Conservation (phyloP, 2,113 vertebrate species). For the Myiozetetes cayanensis region DNA sequence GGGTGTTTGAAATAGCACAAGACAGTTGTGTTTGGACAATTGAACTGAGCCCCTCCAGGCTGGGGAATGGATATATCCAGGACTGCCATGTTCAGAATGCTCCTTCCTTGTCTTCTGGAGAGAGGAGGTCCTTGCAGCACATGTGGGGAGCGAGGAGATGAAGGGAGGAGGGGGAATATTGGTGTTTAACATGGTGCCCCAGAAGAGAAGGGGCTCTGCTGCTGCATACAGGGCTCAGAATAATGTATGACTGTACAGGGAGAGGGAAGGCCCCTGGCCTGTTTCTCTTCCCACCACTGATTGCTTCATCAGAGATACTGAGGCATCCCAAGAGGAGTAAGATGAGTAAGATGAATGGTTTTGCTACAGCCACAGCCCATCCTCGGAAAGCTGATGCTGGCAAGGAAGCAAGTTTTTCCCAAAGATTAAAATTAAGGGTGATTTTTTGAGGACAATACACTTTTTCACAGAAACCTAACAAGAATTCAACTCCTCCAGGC, state of each 20-base stretch:
- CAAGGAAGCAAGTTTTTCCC: not conserved
- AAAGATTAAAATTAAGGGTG: not conserved
- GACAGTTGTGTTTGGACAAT: not conserved
- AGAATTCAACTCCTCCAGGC: not conserved
- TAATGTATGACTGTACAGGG: not conserved
- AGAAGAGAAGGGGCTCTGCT: not conserved
- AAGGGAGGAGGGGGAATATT: not conserved
- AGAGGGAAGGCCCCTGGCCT: not conserved
- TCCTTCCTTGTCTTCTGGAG: not conserved
- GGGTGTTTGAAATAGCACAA: not conserved
- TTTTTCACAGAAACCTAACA: not conserved
- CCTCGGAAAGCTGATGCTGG: not conserved
- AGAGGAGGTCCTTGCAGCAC: accelerated
- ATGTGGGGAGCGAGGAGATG: not conserved
- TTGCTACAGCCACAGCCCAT: not conserved
- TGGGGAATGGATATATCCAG: not conserved
- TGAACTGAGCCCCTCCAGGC: not conserved
- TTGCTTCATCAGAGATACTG: not conserved
- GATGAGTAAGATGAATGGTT: not conserved
- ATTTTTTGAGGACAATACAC: not conserved
- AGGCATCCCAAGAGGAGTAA: not conserved
- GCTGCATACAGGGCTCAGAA: not conserved
- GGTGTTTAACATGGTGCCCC: not conserved
- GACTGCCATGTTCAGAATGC: accelerated
- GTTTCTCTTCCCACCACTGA: not conserved